Evolutionary conservation across 2,888 invertebrate genomes (phyloP), one percentile per base, ranked within the genome.

Genomic region (Athrips mouffetella): DNA sequence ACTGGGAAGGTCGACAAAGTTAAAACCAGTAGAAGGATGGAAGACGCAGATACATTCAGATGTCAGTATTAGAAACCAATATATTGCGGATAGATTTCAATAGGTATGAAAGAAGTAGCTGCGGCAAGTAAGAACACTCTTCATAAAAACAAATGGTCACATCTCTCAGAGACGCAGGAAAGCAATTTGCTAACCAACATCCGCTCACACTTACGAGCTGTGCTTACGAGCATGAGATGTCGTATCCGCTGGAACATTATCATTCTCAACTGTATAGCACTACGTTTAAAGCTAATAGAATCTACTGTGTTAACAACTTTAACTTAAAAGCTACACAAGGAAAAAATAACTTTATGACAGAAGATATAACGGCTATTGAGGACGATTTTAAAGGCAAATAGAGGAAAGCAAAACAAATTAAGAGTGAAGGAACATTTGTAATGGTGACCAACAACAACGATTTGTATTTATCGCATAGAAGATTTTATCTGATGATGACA

Each of bases 161-260:
- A 66, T 69, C 67, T 67, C 65, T n/a, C n/a, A 57, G 63, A 64
- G 64, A 63, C 64, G 61, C 73, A 77, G 78, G 80, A 79, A 80
- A 76, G 70, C 72, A 67, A 71, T 66, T 62, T 58, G 64, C 55
- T 11, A 13, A 45, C 31, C 63, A 62, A 30, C 75, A 78, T 81
- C 76, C 80, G 80, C 60, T 56, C 48, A 54, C 53, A 58, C 37
- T 37, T 45, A 13, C 15, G 7, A 33, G 49, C 59, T 54, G n/a
- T n/a, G n/a, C n/a, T n/a, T n/a, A n/a, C n/a, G n/a, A n/a, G n/a
- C 58, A 58, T 60, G 60, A 50, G 57, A 58, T 55, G 45, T 52
- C 46, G 52, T 52, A 54, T 63, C 61, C 60, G 56, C 50, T 39
- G 18, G 47, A 50, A 56, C 35, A 45, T 25, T 16, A 13, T 31